Evolutionary conservation across 2,113 vertebrate genomes (phyloP).

Genomic region (Hippopotamus amphibius): DNA sequence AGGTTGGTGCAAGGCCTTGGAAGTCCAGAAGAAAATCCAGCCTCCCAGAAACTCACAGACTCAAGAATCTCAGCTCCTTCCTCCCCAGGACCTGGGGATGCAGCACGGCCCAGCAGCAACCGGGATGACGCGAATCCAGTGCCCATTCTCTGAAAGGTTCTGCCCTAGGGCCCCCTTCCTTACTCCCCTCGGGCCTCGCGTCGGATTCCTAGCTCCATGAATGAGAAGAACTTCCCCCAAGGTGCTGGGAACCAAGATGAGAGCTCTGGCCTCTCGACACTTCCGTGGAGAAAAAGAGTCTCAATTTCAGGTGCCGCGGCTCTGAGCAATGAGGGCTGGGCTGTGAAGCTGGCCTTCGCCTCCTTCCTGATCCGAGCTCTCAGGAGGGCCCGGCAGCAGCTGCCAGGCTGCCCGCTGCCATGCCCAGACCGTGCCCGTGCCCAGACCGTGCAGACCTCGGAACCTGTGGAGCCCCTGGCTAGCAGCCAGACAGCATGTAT

Average conservation of each 20-base stretch:
- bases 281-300: not conserved
- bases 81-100: not conserved
- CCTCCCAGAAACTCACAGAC: not conserved
- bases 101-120: not conserved
- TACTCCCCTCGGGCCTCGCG: not conserved
- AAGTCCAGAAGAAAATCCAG: not conserved
- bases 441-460: conserved; percentile 65
- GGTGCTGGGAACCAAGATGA: not conserved
- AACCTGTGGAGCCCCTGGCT: conserved; percentile 79
- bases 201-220: not conserved
- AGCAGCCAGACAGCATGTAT: conserved; percentile 65
- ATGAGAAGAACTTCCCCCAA: not conserved
- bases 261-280: not conserved
- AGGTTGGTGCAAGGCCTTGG: not conserved
- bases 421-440: conserved; percentile 61
- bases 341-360: not conserved
- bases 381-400: conserved; percentile 58
- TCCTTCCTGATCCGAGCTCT: not conserved
- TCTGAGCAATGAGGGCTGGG: not conserved
- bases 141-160: not conserved
- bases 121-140: accelerated
- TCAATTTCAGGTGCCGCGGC: not conserved
- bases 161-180: not conserved
- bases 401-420: conserved; percentile 66
- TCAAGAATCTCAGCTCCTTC: not conserved